Base-by-base conservation (phyloP, 2,797 vertebrate species). In the Sphenodon punctatus region DNA sequence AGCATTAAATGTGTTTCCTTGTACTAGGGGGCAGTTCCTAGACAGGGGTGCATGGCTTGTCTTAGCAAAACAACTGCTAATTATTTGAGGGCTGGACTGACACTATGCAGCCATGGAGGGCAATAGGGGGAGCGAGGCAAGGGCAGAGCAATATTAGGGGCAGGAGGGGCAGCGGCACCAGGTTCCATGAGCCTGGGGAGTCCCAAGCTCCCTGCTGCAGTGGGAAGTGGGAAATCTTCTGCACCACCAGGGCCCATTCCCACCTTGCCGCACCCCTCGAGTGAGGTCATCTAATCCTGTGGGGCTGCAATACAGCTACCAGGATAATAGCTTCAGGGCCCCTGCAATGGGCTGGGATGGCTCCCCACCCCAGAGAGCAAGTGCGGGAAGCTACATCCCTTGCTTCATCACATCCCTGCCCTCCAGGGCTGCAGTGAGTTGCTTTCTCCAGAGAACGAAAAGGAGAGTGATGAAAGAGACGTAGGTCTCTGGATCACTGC, bases 11-110 rank as follows among this genome's bases (percentile, higher is more conserved):
- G 67, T 13, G 17, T 38, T 23, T 15, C 51, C 43, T 3, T n/a
- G 14, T 67, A 43, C 74, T 78, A 68, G 74, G 66, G 84, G 66
- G 83, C 85, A 90, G 89, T 76, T 78, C 84, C 76, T 16, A 72
- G 80, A 59, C 55, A 70, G 38, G 56, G 11, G 13, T 20, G 20
- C 25, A n/a, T 63, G 70, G 5, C 15, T 78, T n/a, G n/a, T 2
- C 32, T 78, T 51, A 16, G 38, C 53, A 65, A 69, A 13, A 42
- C 68, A 66, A 71, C 17, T 23, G 12, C 84, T 88, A 25, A 61
- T 83, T 83, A 74, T 69, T 65, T n/a, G 15, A n/a, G 60, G 25
- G 10, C 36, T 48, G 51, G 55, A 78, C 36, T 71, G 20, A 63
- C 66, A 80, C 34, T 51, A 27, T 87, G 61, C 36, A 82, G 60